These are phyloP conservation scores for Halesus radiatus DNA, from an alignment of 1,140 invertebrate species.

Conservation along the genomic window DNA sequence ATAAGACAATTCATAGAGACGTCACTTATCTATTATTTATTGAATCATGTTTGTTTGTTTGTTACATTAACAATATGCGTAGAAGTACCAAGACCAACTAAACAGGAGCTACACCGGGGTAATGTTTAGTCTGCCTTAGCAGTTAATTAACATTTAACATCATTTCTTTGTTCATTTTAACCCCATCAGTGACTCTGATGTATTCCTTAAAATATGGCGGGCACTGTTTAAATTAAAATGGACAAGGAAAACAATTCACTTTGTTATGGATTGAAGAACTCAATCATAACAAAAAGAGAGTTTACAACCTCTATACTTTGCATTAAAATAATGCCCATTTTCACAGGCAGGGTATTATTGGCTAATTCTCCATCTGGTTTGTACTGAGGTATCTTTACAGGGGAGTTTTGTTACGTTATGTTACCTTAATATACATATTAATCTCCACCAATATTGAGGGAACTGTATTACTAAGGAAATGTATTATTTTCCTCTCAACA, in stretches of 20 bases:
- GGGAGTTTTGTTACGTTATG: too few species aligned
- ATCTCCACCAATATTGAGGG: too few species aligned
- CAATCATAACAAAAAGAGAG: conserved; percentile 60
- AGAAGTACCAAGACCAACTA: conserved; percentile 71
- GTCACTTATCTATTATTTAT: conserved; percentile 55
- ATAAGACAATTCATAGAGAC: conserved; percentile 51
- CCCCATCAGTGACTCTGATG: conserved; percentile 38
- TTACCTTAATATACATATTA: too few species aligned
- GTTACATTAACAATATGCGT: conserved; percentile 28
- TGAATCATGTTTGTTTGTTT: conserved; percentile 47
- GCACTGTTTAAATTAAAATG: conserved; percentile 55
- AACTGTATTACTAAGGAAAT: too few species aligned
- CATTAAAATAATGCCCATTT: conserved; percentile 90
- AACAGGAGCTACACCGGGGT: conserved; percentile 60
- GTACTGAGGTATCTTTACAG: too few species aligned
- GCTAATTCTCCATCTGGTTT: conserved; percentile 20
- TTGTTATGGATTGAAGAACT: conserved; percentile 41
- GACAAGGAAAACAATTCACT: conserved; percentile 51
- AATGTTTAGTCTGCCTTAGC: conserved; percentile 71
- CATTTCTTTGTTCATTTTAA: conserved; percentile 54
- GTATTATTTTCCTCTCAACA: not conserved
- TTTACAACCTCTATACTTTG: conserved; percentile 89
- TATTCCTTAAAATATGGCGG: conserved; percentile 6
- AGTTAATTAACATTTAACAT: conserved; percentile 62
- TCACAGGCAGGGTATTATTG: conserved; percentile 71